These are phyloP conservation scores for Peucedramus taeniatus DNA, from an alignment of 2,113 vertebrate genomes.

Conservation along the genomic window DNA sequence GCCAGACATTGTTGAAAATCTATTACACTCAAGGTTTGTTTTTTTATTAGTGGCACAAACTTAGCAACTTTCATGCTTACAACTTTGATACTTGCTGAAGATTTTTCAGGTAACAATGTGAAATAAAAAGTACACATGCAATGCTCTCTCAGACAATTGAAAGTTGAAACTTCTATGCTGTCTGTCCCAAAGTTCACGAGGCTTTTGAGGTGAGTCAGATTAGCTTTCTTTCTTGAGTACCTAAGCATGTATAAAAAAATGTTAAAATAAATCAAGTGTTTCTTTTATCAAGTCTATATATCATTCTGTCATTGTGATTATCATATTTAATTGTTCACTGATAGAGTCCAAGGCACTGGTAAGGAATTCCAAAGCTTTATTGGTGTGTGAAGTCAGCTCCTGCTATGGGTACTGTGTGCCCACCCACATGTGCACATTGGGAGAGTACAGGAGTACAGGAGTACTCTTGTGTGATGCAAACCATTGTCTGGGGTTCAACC, in stretches of 20 bases:
- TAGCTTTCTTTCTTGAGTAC: neutral
- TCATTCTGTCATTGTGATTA: neutral
- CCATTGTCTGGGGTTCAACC: neutral
- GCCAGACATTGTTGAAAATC: neutral
- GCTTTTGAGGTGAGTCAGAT: neutral
- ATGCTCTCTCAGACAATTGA: neutral
- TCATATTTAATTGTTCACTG: neutral
- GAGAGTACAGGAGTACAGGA: too few species aligned
- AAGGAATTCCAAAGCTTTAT: neutral
- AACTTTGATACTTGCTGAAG: neutral
- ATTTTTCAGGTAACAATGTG: neutral
- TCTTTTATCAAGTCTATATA: neutral
- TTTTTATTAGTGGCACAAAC: neutral
- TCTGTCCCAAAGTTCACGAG: neutral
- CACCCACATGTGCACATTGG: rapidly evolving
- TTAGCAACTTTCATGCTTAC: neutral
- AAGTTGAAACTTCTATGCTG: neutral
- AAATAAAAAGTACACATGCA: neutral
- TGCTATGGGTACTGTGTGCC: neutral
- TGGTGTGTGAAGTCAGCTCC: neutral
- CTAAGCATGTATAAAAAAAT: neutral
- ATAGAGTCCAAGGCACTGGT: neutral
- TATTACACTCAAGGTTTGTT: neutral
- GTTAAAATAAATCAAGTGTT: neutral
- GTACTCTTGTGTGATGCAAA: neutral